A percentile compares a stretch with the other conserved stretches of the same genome.
Conservation (phyloP, 2,113 vertebrate species). For the Crotalus horridus region DNA sequence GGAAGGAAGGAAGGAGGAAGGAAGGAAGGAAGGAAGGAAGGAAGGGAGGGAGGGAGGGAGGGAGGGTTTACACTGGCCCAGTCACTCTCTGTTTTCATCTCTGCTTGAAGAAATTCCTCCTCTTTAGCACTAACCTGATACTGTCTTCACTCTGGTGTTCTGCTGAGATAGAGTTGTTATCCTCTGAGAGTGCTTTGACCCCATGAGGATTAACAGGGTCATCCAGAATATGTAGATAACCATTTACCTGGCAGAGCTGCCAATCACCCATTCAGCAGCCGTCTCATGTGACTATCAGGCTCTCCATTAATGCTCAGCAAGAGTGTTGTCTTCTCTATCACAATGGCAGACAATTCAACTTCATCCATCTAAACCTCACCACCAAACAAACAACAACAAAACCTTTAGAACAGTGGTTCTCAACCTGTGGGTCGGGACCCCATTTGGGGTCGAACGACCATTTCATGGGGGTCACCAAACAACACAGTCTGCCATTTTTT, state of each 20-base stretch:
- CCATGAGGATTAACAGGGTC: neutral
- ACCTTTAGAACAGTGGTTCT: constrained; percentile 15
- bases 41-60: no score
- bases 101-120: neutral
- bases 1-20: no score
- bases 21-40: no score
- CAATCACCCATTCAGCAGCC: constrained; percentile 22
- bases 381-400: neutral
- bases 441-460: no score
- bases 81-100: neutral
- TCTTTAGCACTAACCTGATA: neutral
- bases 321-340: constrained; percentile 27
- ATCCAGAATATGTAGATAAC: neutral
- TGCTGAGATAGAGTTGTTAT: neutral
- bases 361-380: constrained; percentile 1
- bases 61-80: neutral
- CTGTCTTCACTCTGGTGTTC: neutral
- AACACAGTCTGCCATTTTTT: no score
- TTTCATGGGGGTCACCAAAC: no score
- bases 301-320: constrained; percentile 12
- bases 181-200: neutral
- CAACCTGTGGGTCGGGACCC: no score
- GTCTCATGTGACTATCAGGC: constrained; percentile 4
- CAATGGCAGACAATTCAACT: constrained; percentile 32
- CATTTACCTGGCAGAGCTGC: constrained; percentile 34